phyloP scores from a whole-genome alignment of 1,140 invertebrate species.

The Amyelois transitella region DNA sequence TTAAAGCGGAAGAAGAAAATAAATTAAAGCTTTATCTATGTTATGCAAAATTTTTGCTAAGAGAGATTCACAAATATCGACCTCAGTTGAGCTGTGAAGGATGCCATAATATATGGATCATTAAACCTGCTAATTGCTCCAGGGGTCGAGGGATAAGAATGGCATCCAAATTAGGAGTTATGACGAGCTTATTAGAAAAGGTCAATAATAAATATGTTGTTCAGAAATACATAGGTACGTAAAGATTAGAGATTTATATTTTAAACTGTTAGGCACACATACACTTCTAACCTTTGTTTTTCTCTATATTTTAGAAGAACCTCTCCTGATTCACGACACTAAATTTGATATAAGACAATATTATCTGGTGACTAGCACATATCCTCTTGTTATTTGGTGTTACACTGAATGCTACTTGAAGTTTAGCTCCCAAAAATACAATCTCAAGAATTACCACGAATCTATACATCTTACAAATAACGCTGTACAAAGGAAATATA shows the following conservation, averaged over 20 bases:
- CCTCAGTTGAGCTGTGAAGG: slow-evolving; percentile 84
- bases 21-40: slow-evolving; percentile 71
- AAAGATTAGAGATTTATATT: no score
- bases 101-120: slow-evolving; percentile 91
- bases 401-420: slow-evolving; percentile 91
- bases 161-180: slow-evolving; percentile 75
- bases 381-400: slow-evolving; percentile 89
- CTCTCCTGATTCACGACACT: slow-evolving; percentile 88
- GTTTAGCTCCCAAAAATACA: slow-evolving; percentile 92
- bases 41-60: slow-evolving; percentile 75
- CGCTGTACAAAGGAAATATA: slow-evolving; percentile 90
- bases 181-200: slow-evolving; percentile 78
- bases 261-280: neutral
- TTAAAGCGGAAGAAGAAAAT: slow-evolving; percentile 58
- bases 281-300: neutral
- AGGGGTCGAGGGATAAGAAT: slow-evolving; percentile 88
- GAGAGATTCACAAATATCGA: slow-evolving; percentile 77
- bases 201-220: slow-evolving; percentile 83
- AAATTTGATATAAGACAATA: slow-evolving; percentile 95
- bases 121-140: slow-evolving; percentile 91
- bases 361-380: slow-evolving; percentile 89
- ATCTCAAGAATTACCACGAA: slow-evolving; percentile 87
- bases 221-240: slow-evolving; percentile 94
- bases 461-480: slow-evolving; percentile 95
- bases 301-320: slow-evolving; percentile 78